Percentiles rank a stretch among this genome's conserved stretches.
Evolutionary conservation across 2,113 vertebrate genomes (phyloP).

Genomic region (Xenotilapia longispinis): DNA sequence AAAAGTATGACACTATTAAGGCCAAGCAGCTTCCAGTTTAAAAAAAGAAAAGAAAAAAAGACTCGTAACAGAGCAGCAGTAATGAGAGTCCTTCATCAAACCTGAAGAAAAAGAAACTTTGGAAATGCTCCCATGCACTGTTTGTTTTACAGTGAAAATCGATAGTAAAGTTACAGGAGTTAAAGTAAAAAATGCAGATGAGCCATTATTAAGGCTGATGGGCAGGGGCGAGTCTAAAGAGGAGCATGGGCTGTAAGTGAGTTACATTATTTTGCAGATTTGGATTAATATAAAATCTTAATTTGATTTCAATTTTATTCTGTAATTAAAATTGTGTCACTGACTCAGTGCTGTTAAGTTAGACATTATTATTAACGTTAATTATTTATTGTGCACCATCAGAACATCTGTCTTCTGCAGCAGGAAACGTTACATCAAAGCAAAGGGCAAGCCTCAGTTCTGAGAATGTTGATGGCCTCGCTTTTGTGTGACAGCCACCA

Average conservation of each 20-base stretch:
- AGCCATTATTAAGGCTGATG: neutral
- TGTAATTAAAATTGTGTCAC: neutral
- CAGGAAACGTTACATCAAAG: neutral
- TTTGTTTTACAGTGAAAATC: neutral
- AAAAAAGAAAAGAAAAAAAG: fast-evolving
- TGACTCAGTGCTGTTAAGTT: neutral
- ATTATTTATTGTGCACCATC: neutral
- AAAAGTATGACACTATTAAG: neutral
- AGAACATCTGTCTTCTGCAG: neutral
- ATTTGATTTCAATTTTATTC: neutral
- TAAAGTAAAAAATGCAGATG: neutral
- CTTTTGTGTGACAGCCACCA: neutral
- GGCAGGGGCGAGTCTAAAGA: neutral
- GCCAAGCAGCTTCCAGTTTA: neutral
- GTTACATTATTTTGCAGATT: neutral
- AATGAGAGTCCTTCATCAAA: neutral
- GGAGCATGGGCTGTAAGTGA: neutral
- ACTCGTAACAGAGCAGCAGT: neutral
- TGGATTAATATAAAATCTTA: neutral
- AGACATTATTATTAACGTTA: neutral
- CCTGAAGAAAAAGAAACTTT: neutral
- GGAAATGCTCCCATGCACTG: neutral
- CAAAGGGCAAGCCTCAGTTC: neutral
- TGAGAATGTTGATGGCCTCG: neutral
- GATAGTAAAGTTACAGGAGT: neutral